Conservation (phyloP, 2,113 vertebrate genomes). For the Malurus elegans region DNA sequence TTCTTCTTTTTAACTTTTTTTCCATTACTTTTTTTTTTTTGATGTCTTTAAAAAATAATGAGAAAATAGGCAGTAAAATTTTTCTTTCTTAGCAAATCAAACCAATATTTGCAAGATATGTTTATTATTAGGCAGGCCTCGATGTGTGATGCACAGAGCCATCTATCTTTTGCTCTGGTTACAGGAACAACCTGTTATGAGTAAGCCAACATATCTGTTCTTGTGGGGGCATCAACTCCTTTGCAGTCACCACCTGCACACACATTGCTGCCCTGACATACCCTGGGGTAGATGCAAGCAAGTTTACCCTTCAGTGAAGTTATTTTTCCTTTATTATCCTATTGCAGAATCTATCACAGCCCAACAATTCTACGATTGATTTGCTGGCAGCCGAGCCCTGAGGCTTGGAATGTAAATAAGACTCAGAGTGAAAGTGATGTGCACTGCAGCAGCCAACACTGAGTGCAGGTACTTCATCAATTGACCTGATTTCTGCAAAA, state of each 20-base stretch:
- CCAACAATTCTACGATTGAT: constrained; percentile 59
- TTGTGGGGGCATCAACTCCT: neutral
- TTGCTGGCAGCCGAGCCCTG: constrained; percentile 29
- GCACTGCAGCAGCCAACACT: neutral
- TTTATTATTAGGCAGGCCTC: neutral
- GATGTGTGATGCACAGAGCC: neutral
- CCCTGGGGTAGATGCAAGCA: neutral
- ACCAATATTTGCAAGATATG: neutral
- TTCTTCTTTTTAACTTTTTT: neutral
- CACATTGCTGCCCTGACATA: rapidly evolving
- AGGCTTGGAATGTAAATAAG: constrained; percentile 63
- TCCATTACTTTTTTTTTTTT: neutral
- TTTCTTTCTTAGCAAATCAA: neutral
- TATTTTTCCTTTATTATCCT: constrained; percentile 47
- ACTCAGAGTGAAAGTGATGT: constrained; percentile 31
- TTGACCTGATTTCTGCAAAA: constrained; percentile 54
- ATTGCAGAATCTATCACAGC: constrained; percentile 28
- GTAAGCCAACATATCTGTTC: neutral
- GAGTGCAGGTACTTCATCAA: constrained; percentile 54
- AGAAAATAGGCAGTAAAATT: neutral
- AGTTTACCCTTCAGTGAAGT: constrained; percentile 35
- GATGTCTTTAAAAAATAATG: neutral
- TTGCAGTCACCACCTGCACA: neutral
- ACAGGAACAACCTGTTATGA: neutral
- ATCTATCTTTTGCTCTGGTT: neutral